Conservation (phyloP, 2,888 invertebrate species). For the Drosophila cyrtoloma region DNA sequence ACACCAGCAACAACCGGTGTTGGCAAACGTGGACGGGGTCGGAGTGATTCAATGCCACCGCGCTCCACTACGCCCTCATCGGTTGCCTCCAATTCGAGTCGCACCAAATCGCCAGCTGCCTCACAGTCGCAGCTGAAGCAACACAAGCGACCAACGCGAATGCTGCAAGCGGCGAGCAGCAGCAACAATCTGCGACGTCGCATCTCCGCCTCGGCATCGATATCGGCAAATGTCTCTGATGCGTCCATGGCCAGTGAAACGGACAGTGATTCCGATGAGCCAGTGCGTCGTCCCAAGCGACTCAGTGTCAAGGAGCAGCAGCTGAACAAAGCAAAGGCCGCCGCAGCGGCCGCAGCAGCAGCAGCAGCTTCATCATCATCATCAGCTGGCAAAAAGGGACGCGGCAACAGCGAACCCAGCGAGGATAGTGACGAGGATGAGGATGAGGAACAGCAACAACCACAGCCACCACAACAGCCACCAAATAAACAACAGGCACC, state of each 20-base stretch:
- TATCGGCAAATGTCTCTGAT: conserved; percentile 87
- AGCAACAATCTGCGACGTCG: conserved; percentile 84
- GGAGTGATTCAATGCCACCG: conserved; percentile 86
- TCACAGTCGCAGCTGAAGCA: conserved; percentile 84
- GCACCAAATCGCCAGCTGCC: conserved; percentile 89
- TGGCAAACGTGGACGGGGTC: conserved; percentile 86
- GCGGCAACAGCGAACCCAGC: conserved; percentile 85
- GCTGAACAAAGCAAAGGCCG: conserved; percentile 61
- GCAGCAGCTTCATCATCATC: neutral
- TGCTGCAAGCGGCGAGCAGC: conserved; percentile 62
- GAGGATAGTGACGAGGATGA: conserved; percentile 86
- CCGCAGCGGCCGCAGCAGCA: conserved; percentile 63
- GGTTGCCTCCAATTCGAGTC: conserved; percentile 87
- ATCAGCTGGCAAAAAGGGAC: conserved; percentile 26
- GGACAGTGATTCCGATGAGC: conserved; percentile 86
- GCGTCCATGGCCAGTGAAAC: conserved; percentile 87
- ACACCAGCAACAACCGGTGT: conserved; percentile 3
- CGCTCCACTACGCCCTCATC: conserved; percentile 89
- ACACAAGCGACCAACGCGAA: conserved; percentile 85
- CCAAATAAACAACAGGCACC: conserved; percentile 23
- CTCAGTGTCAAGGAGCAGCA: conserved; percentile 65
- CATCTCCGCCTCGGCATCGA: conserved; percentile 69
- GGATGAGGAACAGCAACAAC: conserved; percentile 67
- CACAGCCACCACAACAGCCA: conserved; percentile 38
- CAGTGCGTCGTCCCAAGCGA: conserved; percentile 83